Evolutionary conservation across 2,113 vertebrate species (phyloP), one percentile per base, ranked within the genome.

Genomic region (Shinisaurus crocodilurus): DNA sequence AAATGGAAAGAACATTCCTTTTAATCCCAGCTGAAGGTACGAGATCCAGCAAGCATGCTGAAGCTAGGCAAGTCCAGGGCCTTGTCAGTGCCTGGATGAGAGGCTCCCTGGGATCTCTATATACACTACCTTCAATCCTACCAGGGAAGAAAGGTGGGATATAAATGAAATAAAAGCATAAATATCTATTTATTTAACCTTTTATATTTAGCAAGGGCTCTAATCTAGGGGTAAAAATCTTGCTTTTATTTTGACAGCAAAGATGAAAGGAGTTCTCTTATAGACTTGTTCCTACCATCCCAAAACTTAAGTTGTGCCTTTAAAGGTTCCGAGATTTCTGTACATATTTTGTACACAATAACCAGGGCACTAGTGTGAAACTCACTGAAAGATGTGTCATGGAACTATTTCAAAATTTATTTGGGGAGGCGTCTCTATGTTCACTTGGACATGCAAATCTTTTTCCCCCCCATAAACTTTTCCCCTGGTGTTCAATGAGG

Each of bases 401-500:
- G 37, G 45, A 90, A 90, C 48, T 63, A 63, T 63, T 88, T 27
- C n/a, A 89, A 3, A 37, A 76, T 67, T 87, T 48, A 23, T 45
- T 89, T 48, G 43, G 57, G 3, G 43, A 93, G 85, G n/a, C 82
- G 85, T 74, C 88, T 1, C 27, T 45, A 48, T 86, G 16, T 81
- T 92, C 57, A 25, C 82, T 90, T 50, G 57, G 43, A 84, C 7
- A 74, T 40, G 89, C 89, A n/a, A 57, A 90, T 15, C 0, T 77
- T 72, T 92, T 82, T 65, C 32, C 50, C 69, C 81, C 75, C 91
- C 82, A 89, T 80, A 91, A 92, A 84, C 34, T 80, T 94, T 85
- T 86, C 88, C 91, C 82, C 13, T 65, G 54, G 82, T 32, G 84
- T 95, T 91, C 95, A 93, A 93, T 2, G 34, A 82, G 90, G 94